Conservation (phyloP, 2,113 vertebrate genomes). For the Xenus cinereus region DNA sequence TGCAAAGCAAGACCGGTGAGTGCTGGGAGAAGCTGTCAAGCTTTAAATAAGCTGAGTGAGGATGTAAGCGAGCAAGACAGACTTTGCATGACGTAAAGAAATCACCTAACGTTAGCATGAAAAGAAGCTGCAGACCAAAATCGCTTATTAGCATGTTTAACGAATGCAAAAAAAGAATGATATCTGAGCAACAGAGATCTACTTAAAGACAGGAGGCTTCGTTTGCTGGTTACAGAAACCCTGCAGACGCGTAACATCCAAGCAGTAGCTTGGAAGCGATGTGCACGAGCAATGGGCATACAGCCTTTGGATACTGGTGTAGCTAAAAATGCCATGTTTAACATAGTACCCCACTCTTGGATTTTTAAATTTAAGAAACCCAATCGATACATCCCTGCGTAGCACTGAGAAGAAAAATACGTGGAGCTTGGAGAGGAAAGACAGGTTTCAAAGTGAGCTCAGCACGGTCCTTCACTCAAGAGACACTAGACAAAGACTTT, state of each 20-base stretch:
- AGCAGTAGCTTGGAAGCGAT: neutral
- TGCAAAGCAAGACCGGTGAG: neutral
- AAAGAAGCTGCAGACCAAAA: neutral
- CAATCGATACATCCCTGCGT: neutral
- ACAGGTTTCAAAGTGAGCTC: neutral
- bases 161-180: neutral
- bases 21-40: neutral
- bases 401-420: neutral
- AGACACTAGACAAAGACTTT: neutral
- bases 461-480: neutral
- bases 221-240: neutral
- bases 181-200: neutral
- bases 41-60: neutral
- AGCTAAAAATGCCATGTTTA: neutral
- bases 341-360: accelerated
- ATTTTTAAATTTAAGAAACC: neutral
- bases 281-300: neutral
- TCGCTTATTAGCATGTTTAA: neutral
- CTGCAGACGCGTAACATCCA: neutral
- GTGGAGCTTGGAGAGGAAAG: neutral
- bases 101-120: neutral
- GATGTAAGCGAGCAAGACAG: neutral
- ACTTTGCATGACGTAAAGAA: neutral
- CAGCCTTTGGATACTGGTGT: neutral
- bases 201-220: neutral